phyloP scores from a whole-genome alignment of 2,797 vertebrate genomes.

The Pagetopsis macropterus region DNA sequence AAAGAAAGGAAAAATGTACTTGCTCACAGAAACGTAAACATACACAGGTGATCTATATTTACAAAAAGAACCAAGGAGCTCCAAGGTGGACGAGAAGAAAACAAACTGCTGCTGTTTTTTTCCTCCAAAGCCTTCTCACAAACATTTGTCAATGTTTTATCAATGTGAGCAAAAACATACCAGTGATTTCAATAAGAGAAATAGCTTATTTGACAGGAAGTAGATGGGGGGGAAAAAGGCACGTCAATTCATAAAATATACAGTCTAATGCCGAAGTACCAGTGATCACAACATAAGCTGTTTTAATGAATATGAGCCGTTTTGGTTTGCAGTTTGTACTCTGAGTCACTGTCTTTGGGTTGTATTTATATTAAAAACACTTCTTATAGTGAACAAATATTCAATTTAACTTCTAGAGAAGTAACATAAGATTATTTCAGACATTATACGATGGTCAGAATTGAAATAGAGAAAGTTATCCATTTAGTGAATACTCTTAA shows the following conservation, averaged over 20 bases:
- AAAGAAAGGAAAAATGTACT: conserved; percentile 71
- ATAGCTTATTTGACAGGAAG: conserved; percentile 76
- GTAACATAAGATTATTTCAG: conserved; percentile 49
- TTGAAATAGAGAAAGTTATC: conserved; percentile 47
- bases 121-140: conserved; percentile 27
- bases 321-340: conserved; percentile 58
- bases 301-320: conserved; percentile 36
- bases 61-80: conserved; percentile 50
- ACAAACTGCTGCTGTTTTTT: conserved; percentile 1
- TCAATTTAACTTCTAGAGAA: conserved; percentile 58
- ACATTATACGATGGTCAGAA: conserved; percentile 44
- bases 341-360: conserved; percentile 68
- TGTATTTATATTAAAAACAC: conserved; percentile 39
- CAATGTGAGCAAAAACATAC: conserved; percentile 57
- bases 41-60: conserved; percentile 61
- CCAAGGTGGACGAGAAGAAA: conserved; percentile 19
- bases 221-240: conserved; percentile 24
- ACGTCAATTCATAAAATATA: conserved; percentile 43
- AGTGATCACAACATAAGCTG: conserved; percentile 46
- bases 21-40: conserved; percentile 78
- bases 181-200: conserved; percentile 64
- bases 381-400: conserved; percentile 59
- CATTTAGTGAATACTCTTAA: conserved; percentile 54
- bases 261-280: conserved; percentile 46
- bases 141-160: conserved; percentile 44